Base-by-base conservation (phyloP, 2,797 vertebrate genomes). In the Pterois miles region DNA sequence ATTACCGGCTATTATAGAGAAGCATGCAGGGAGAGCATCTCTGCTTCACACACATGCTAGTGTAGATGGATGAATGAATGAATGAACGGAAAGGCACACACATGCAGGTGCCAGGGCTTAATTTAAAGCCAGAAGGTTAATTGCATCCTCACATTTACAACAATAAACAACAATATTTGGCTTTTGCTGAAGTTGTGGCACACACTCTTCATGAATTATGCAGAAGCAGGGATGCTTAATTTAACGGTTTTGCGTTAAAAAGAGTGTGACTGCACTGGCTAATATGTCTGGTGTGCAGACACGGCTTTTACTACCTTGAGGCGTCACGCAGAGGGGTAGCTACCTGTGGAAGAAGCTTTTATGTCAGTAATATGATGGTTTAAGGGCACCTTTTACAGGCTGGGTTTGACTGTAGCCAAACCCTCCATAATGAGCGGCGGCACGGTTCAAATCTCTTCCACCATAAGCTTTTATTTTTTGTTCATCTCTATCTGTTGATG, bases 1-100 rank as follows among this genome's bases (percentile, higher is more conserved):
- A 90, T 93, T 82, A 89, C 69, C 67, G 29, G 83, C 81, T 88
- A 81, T 87, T 87, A 86, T 43, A 68, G 79, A 75, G 76, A 86
- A 82, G 73, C 65, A 64, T 59, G 53, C 71, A 81, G 65, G 76
- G 71, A 68, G 84, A 11, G 59, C 64, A 50, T 53, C 60, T 58
- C 7, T 36, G 20, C 25, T 34, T 14, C 72, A 36, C 67, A 38
- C 74, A 60, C 40, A 65, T 22, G n/a, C 18, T 29, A 22, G 0
- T 62, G 18, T 34, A 11, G 31, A 12, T 23, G 20, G 43, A 79
- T 80, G 64, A 74, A 75, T 75, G 68, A n/a, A n/a, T n/a, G n/a
- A n/a, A n/a, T n/a, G n/a, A n/a, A n/a, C n/a, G n/a, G n/a, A n/a
- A n/a, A n/a, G n/a, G n/a, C 65, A 71, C 74, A 57, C 52, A 63